These are phyloP conservation scores for Euschistus heros DNA, from an alignment of 1,140 invertebrate species.

Conservation along the genomic window DNA sequence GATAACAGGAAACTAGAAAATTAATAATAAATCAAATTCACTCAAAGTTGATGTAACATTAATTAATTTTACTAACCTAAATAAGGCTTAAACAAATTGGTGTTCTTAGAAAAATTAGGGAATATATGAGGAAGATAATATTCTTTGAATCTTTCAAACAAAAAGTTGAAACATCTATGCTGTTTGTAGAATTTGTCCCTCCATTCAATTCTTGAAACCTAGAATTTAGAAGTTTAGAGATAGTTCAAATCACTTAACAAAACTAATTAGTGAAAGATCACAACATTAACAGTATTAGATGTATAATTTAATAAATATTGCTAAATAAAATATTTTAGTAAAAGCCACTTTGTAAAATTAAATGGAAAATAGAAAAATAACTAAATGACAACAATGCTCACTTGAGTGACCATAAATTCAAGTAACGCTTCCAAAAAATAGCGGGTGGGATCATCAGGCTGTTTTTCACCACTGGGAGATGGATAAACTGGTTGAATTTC, in stretches of 20 bases:
- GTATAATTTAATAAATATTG: too few relatives aligned
- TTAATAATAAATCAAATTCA: too few relatives aligned
- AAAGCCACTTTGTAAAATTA: neutral
- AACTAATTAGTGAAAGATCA: too few relatives aligned
- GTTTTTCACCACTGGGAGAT: slow-evolving; percentile 71
- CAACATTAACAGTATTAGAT: too few relatives aligned
- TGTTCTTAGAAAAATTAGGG: slow-evolving; percentile 72
- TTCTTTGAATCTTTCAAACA: slow-evolving; percentile 84
- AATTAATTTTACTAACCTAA: slow-evolving; percentile 40
- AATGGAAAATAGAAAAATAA: slow-evolving; percentile 32
- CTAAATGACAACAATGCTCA: slow-evolving; percentile 51
- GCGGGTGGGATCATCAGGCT: slow-evolving; percentile 75
- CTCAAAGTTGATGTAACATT: too few relatives aligned
- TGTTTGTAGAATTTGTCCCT: slow-evolving; percentile 67
- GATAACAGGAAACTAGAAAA: too few relatives aligned
- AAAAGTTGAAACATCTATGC: slow-evolving; percentile 75
- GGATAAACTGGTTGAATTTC: slow-evolving; percentile 77
- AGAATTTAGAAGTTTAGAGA: slow-evolving; percentile 27
- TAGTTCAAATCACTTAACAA: too few relatives aligned
- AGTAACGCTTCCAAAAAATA: slow-evolving; percentile 81
- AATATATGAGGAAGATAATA: slow-evolving; percentile 86
- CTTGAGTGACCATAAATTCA: slow-evolving; percentile 82
- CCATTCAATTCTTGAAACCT: slow-evolving; percentile 84
- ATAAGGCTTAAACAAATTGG: slow-evolving; percentile 77
- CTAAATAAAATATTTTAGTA: too few relatives aligned